phyloP scores from a whole-genome alignment of 1,140 invertebrate genomes.

The Sarcophaga peregrina region DNA sequence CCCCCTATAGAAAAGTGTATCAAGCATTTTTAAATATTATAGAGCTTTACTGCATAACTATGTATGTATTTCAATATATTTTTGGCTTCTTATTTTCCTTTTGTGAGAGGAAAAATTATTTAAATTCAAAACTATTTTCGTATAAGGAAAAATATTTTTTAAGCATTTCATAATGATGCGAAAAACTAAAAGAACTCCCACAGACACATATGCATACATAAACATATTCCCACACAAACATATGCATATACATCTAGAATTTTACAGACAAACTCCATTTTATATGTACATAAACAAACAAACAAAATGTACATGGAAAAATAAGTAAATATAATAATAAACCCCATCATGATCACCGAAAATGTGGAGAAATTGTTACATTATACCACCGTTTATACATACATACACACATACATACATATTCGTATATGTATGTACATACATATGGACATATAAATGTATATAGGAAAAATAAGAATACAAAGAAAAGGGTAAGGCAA shows the following conservation, averaged over 20 bases:
- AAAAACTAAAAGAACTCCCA: not conserved
- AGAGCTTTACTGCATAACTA: not conserved
- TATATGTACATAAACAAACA: not conserved
- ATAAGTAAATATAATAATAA: too few relatives aligned
- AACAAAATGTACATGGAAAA: too few relatives aligned
- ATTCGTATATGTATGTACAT: not conserved
- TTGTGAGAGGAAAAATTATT: not conserved
- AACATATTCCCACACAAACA: not conserved
- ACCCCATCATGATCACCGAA: too few relatives aligned
- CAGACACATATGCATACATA: not conserved
- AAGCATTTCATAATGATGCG: not conserved
- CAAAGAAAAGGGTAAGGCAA: not conserved
- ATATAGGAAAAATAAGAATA: not conserved
- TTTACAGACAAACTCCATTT: not conserved
- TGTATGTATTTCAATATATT: too few relatives aligned
- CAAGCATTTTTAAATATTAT: not conserved
- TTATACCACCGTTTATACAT: not conserved
- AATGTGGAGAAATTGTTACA: too few relatives aligned
- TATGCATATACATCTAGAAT: too few relatives aligned
- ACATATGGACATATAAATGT: not conserved
- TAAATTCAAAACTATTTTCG: constrained; percentile 6
- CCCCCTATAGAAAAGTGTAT: not conserved
- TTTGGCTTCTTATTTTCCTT: not conserved
- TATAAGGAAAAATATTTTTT: constrained; percentile 5
- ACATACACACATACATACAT: not conserved